These are phyloP conservation scores for Nowickia ferox DNA, from an alignment of 2,888 invertebrate species.

Conservation along the genomic window DNA sequence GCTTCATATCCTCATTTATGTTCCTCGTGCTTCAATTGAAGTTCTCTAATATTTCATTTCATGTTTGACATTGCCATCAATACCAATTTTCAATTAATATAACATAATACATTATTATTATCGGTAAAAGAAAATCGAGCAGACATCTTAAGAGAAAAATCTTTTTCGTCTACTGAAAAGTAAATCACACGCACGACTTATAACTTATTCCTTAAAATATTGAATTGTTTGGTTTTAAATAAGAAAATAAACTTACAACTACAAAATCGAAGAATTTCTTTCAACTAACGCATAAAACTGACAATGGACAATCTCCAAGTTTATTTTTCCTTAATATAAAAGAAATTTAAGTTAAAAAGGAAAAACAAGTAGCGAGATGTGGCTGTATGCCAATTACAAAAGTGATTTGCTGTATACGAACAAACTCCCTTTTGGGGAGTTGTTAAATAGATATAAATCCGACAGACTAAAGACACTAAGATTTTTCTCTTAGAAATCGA, in stretches of 20 bases:
- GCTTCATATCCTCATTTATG: not conserved
- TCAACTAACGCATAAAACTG: not conserved
- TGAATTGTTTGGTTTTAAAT: constrained; percentile 1
- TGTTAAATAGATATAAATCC: constrained; percentile 62
- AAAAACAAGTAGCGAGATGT: constrained; percentile 47
- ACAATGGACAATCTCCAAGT: constrained; percentile 35
- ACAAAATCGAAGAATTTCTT: constrained; percentile 4
- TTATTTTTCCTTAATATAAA: constrained; percentile 12
- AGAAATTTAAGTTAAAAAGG: constrained; percentile 6
- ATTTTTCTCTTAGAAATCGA: constrained; percentile 1
- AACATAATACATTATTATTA: constrained; percentile 54
- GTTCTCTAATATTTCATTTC: not conserved
- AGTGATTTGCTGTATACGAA: constrained; percentile 75
- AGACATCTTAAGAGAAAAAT: constrained; percentile 64
- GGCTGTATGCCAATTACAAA: constrained; percentile 75
- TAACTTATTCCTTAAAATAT: constrained; percentile 25
- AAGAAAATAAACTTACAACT: constrained; percentile 4
- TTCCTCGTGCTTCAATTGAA: not conserved
- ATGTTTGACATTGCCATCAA: not conserved
- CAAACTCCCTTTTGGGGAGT: constrained; percentile 60
- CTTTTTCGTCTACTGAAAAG: constrained; percentile 42
- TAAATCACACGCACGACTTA: constrained; percentile 60
- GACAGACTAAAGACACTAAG: constrained; percentile 61
- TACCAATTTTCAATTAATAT: constrained; percentile 45
- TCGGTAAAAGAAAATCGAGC: constrained; percentile 39